phyloP scores from a whole-genome alignment of 2,888 invertebrate species.

The Rhorus exstirpatorius region DNA sequence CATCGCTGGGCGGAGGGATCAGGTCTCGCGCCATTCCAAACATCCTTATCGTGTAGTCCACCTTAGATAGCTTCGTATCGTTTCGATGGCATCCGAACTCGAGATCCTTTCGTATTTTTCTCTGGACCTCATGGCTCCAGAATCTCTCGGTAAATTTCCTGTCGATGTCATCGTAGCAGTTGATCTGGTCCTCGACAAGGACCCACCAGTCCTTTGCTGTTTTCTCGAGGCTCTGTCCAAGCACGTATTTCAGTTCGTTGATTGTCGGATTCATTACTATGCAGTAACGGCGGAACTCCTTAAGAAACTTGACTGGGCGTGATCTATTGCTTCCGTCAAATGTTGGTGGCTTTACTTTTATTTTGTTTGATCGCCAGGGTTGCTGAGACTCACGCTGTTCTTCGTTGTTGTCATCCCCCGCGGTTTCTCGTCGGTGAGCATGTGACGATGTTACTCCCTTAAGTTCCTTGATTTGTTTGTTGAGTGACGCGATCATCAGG shows the following conservation, averaged over 20 bases:
- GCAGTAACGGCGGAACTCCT: conserved; percentile 6
- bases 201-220: conserved; percentile 20
- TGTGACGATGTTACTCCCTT: no score
- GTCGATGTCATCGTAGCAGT: background rate
- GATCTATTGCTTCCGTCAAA: background rate
- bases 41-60: background rate
- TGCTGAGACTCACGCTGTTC: no score
- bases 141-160: background rate
- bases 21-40: background rate
- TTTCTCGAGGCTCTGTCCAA: background rate
- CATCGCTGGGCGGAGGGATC: background rate
- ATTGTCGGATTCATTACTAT: background rate
- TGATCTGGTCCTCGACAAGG: background rate
- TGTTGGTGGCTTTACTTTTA: background rate
- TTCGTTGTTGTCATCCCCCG: no score
- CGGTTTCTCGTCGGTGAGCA: no score
- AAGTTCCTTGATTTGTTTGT: no score
- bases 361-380: background rate
- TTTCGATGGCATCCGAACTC: background rate
- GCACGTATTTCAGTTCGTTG: background rate
- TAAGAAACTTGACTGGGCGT: background rate
- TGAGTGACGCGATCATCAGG: no score
- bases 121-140: conserved; percentile 8
- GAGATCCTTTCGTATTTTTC: background rate
- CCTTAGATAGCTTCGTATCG: background rate